phyloP scores from a whole-genome alignment of 2,888 invertebrate species.

The Siphlonurus alternatus region DNA sequence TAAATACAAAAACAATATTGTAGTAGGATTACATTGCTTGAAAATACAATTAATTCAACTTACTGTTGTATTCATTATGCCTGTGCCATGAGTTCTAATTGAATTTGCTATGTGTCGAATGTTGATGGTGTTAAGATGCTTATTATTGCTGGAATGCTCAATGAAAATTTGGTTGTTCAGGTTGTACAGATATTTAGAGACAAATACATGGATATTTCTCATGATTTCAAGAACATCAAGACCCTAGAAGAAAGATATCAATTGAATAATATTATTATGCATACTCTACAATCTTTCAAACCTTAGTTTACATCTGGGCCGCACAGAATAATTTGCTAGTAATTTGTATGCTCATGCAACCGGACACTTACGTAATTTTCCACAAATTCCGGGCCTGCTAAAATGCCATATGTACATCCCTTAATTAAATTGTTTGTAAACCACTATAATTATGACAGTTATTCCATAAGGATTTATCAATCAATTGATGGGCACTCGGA shows the following conservation, averaged over 20 bases:
- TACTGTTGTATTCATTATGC: slow-evolving; percentile 88
- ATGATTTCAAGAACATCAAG: slow-evolving; percentile 93
- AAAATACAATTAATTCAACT: no score
- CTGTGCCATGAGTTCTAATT: slow-evolving; percentile 89
- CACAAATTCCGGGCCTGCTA: no score
- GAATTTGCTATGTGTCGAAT: slow-evolving; percentile 94
- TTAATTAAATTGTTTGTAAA: no score
- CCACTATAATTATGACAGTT: no score
- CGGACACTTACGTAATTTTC: no score
- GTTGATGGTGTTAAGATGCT: slow-evolving; percentile 87
- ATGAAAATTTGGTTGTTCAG: slow-evolving; percentile 93
- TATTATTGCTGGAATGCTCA: slow-evolving; percentile 78
- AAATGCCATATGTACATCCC: no score
- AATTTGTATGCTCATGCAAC: no score
- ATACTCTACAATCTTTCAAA: neutral
- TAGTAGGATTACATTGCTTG: no score
- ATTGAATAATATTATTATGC: neutral
- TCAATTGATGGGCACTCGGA: no score
- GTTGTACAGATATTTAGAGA: slow-evolving; percentile 85
- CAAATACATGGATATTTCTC: slow-evolving; percentile 90
- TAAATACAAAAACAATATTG: slow-evolving; percentile 13
- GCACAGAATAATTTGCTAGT: no score
- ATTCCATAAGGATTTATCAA: no score
- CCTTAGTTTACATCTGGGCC: no score
- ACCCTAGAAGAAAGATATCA: slow-evolving; percentile 35